Evolutionary conservation across 2,113 vertebrate genomes (phyloP).

Genomic region (Ochotona curzoniae): DNA sequence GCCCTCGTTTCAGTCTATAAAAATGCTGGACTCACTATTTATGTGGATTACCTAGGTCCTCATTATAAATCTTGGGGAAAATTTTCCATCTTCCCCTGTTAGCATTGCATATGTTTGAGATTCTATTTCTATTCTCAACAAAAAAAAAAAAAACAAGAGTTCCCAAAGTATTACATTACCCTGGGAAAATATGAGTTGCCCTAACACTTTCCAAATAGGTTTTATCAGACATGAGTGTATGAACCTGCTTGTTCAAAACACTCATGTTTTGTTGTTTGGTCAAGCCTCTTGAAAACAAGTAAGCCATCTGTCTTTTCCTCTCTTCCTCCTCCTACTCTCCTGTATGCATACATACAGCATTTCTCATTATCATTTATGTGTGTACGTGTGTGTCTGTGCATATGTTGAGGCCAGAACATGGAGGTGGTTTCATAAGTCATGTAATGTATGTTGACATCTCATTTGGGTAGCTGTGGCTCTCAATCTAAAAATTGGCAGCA

Average conservation of each 20-base stretch:
- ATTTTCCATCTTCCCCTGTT: conserved; percentile 13
- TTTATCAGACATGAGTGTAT: not conserved
- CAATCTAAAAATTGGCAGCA: not conserved
- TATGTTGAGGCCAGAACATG: not conserved
- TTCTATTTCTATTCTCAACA: conserved; percentile 13
- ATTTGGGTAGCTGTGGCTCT: not conserved
- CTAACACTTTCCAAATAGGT: not conserved
- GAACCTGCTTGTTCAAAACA: not conserved
- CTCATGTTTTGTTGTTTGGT: not conserved
- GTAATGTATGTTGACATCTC: not conserved
- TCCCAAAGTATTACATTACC: not conserved
- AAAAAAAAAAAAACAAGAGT: not conserved
- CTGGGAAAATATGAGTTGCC: not conserved
- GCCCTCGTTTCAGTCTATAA: conserved; percentile 58
- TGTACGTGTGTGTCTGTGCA: not conserved
- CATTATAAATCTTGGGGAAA: conserved; percentile 52
- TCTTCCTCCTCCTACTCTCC: no score
- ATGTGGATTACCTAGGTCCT: conserved; percentile 12
- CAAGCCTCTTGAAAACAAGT: no score
- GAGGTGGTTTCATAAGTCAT: not conserved
- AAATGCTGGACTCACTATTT: conserved; percentile 48
- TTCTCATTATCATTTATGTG: no score
- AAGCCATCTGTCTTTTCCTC: no score
- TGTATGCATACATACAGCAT: no score
- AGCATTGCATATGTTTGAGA: not conserved